Evolutionary conservation across 1,140 invertebrate genomes (phyloP).

Genomic region (Rhagoletis zephyria): DNA sequence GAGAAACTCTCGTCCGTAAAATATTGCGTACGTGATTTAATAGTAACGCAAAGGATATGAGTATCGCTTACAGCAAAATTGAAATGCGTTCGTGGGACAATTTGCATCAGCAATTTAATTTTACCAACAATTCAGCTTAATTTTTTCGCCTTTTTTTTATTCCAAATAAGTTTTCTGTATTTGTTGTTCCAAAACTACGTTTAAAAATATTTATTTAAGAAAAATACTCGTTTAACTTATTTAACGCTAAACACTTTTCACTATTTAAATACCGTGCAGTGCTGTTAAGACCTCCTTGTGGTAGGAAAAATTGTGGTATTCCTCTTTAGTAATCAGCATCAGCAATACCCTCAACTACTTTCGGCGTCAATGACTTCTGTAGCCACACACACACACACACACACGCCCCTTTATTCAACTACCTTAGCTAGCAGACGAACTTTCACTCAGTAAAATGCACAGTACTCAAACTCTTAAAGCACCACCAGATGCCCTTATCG

Average conservation of each 20-base stretch:
- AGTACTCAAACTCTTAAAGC: constrained; percentile 38
- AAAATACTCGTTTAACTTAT: too few species aligned
- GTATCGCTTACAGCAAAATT: too few species aligned
- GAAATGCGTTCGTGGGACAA: too few species aligned
- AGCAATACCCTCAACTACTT: background rate
- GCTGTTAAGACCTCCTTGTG: background rate
- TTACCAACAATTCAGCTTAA: too few species aligned
- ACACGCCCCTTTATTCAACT: background rate
- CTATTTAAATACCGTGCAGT: background rate
- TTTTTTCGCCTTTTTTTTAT: too few species aligned
- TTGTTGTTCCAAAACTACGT: too few species aligned
- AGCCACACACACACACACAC: background rate
- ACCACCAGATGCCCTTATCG: constrained; percentile 6
- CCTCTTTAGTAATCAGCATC: background rate
- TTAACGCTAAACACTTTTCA: background rate
- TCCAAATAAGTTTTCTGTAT: too few species aligned
- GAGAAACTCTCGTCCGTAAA: too few species aligned
- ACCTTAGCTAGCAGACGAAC: constrained; percentile 7
- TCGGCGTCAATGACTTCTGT: constrained; percentile 36
- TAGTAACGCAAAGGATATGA: too few species aligned
- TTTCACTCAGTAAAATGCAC: constrained; percentile 45
- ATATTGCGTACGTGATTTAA: too few species aligned
- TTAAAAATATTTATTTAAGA: too few species aligned
- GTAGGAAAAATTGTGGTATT: background rate
- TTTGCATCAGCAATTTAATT: too few species aligned